A percentile compares a stretch with the other conserved stretches of the same genome.
Evolutionary conservation across 2,888 invertebrate genomes (phyloP).

Genomic region (Luperina nickerlii): DNA sequence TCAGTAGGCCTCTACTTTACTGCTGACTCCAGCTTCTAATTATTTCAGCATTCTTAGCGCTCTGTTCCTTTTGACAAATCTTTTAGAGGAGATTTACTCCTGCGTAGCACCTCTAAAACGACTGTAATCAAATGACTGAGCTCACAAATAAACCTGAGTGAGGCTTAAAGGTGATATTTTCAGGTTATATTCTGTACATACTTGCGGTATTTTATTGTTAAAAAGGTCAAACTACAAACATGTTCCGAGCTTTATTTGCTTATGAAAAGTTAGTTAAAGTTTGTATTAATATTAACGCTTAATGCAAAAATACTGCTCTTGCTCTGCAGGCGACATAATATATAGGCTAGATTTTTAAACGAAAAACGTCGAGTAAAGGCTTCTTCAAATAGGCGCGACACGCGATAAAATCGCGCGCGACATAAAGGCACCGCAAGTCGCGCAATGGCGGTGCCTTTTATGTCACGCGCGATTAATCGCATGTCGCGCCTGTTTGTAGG

Average conservation of each 20-base stretch:
- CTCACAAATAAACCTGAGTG: constrained; percentile 43
- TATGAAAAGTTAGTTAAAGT: constrained; percentile 20
- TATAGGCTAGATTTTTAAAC: constrained; percentile 13
- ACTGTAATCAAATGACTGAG: constrained; percentile 57
- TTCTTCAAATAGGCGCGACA: too few relatives aligned
- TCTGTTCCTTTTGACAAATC: constrained; percentile 70
- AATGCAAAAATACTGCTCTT: constrained; percentile 8
- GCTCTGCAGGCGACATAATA: not conserved
- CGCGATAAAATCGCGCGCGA: too few relatives aligned
- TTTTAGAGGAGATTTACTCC: constrained; percentile 62
- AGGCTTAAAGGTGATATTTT: constrained; percentile 8
- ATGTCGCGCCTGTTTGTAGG: too few relatives aligned
- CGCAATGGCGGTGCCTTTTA: too few relatives aligned
- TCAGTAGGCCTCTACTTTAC: constrained; percentile 69
- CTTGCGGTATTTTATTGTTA: constrained; percentile 12
- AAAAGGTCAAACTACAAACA: constrained; percentile 35
- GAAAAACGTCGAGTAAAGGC: not conserved
- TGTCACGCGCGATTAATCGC: too few relatives aligned
- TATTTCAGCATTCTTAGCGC: constrained; percentile 72
- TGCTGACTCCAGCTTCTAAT: constrained; percentile 71
- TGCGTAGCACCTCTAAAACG: constrained; percentile 58
- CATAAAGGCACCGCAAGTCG: too few relatives aligned
- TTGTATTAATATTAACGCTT: constrained; percentile 11
- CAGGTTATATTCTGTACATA: constrained; percentile 35
- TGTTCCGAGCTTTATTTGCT: constrained; percentile 12